Conservation (phyloP, 2,113 vertebrate species). For the Anarhynchus alexandrinus region DNA sequence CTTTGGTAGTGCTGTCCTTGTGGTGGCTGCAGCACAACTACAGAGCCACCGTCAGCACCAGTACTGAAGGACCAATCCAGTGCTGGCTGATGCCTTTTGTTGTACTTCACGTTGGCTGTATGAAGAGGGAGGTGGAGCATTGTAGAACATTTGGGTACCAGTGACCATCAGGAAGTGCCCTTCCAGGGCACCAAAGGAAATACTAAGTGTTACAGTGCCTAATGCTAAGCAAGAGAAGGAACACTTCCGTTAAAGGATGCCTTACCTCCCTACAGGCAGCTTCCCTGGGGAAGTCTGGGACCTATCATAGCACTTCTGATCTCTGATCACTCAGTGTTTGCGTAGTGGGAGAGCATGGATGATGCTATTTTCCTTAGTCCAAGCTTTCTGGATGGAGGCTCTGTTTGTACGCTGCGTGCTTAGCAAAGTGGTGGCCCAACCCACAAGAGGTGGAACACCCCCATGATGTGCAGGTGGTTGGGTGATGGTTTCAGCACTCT, state of each 20-base stretch:
- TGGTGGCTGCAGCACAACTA: fast-evolving
- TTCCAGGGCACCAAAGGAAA: background rate
- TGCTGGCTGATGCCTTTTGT: fast-evolving
- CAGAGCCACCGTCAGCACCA: background rate
- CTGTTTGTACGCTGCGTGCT: too few species aligned
- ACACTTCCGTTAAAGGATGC: fast-evolving
- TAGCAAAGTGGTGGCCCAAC: background rate
- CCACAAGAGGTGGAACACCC: too few species aligned
- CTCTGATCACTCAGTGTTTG: background rate
- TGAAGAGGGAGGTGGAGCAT: fast-evolving
- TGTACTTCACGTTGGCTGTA: fast-evolving
- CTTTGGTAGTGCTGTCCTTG: fast-evolving
- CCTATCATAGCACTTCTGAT: background rate
- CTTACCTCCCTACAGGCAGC: too few species aligned
- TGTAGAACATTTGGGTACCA: background rate
- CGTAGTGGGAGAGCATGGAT: fast-evolving
- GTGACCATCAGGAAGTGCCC: background rate
- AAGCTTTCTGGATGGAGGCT: background rate
- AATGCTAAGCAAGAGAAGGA: background rate
- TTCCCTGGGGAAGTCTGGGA: background rate
- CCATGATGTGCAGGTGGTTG: too few species aligned
- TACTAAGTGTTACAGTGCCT: too few species aligned
- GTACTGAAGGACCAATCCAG: background rate
- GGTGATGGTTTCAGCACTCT: background rate
- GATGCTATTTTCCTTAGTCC: background rate